Percentiles rank a stretch among this genome's conserved stretches.
Evolutionary conservation across 2,113 vertebrate species (phyloP).

Genomic region (Macroglossus sobrinus): DNA sequence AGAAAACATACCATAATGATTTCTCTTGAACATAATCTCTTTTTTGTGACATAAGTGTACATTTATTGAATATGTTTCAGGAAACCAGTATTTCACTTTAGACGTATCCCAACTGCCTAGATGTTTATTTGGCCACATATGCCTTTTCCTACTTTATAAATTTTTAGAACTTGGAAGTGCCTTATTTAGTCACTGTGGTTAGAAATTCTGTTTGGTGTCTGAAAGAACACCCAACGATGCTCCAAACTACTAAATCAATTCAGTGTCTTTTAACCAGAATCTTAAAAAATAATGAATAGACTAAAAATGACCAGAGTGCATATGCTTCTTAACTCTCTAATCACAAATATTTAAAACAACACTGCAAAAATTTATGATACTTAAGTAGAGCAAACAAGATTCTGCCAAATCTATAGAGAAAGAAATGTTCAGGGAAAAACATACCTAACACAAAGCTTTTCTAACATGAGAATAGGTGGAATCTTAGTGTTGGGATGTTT

Average conservation of each 20-base stretch:
- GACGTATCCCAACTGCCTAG: not conserved
- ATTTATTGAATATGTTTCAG: not conserved
- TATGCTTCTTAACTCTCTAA: not conserved
- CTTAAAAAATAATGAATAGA: not conserved
- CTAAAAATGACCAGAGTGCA: not conserved
- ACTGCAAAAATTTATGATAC: not conserved
- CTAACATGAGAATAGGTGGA: not conserved
- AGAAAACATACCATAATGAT: not conserved
- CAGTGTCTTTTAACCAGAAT: not conserved
- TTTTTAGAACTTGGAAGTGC: not conserved
- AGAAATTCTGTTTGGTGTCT: not conserved
- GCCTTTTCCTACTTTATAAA: not conserved
- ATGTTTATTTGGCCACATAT: not conserved
- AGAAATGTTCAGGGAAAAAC: not conserved
- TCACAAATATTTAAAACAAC: not conserved
- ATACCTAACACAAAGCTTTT: not conserved
- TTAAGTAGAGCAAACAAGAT: not conserved
- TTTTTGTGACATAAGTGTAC: not conserved
- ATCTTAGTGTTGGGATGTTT: not conserved
- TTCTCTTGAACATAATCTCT: not conserved
- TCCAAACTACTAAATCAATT: constrained; percentile 2
- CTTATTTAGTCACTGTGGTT: not conserved
- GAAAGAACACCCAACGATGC: not conserved
- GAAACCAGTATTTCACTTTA: constrained; percentile 22
- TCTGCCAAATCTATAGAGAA: not conserved